Evolutionary conservation across 2,888 invertebrate genomes (phyloP).

Genomic region (Esperia sulphurella): DNA sequence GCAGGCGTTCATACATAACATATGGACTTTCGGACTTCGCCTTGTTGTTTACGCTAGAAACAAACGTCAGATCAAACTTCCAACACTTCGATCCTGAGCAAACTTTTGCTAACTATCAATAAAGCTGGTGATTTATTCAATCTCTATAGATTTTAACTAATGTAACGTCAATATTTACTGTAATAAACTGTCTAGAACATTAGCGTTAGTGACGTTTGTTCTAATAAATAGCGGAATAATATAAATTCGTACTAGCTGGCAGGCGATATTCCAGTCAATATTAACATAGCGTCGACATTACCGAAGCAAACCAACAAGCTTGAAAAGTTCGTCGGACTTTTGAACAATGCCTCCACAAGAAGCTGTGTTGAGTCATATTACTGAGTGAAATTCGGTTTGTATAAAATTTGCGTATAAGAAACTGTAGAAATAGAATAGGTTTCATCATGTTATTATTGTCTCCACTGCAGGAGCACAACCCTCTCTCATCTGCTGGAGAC

Average conservation of each 20-base stretch:
- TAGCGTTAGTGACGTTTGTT: slow-evolving; percentile 37
- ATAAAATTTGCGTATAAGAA: not conserved
- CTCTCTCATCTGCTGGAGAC: no score
- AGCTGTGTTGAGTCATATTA: slow-evolving; percentile 52
- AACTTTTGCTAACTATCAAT: slow-evolving; percentile 30
- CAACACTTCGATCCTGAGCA: slow-evolving; percentile 38
- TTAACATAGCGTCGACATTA: slow-evolving; percentile 60
- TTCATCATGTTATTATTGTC: no score
- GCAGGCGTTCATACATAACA: slow-evolving; percentile 34
- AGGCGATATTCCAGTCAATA: slow-evolving; percentile 54
- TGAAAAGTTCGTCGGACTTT: slow-evolving; percentile 58
- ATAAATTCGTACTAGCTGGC: slow-evolving; percentile 49
- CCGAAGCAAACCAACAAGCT: slow-evolving; percentile 26
- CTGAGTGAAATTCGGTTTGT: slow-evolving; percentile 27
- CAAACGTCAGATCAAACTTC: slow-evolving; percentile 39
- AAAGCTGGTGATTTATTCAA: slow-evolving; percentile 20
- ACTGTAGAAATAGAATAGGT: not conserved
- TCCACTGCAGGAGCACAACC: no score
- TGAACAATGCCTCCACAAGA: slow-evolving; percentile 54
- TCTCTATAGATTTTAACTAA: slow-evolving; percentile 23
- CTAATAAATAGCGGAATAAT: slow-evolving; percentile 54
- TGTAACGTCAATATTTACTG: slow-evolving; percentile 38
- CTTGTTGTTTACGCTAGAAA: slow-evolving; percentile 32
- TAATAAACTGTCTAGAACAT: slow-evolving; percentile 51
- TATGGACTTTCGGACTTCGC: slow-evolving; percentile 27